Evolutionary conservation across 1,140 invertebrate species (phyloP).

Genomic region (Geopemphigus sp.): DNA sequence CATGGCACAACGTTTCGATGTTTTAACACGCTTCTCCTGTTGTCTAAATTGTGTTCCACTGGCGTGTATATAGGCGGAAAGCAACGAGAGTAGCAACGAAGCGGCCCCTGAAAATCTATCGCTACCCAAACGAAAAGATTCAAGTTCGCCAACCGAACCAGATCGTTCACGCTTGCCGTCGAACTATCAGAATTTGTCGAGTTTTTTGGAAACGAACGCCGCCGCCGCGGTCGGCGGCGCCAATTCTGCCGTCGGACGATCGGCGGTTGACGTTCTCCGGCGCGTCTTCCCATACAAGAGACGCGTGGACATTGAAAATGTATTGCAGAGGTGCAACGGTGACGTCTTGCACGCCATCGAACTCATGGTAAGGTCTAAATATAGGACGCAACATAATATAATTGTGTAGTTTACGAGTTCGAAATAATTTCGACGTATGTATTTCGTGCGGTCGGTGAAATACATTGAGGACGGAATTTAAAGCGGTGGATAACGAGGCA

Average conservation of each 20-base stretch:
- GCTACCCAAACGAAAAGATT: constrained; percentile 54
- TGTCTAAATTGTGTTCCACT: too few species aligned
- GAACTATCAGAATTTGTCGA: constrained; percentile 35
- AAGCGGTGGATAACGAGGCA: too few species aligned
- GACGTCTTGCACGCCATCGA: constrained; percentile 90
- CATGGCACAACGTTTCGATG: too few species aligned
- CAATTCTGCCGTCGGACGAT: constrained; percentile 31
- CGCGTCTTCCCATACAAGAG: constrained; percentile 82
- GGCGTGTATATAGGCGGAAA: constrained; percentile 51
- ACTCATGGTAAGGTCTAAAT: constrained; percentile 72
- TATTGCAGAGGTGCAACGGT: constrained; percentile 71
- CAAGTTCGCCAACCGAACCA: constrained; percentile 20
- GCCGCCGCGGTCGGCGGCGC: constrained; percentile 35
- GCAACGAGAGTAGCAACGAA: constrained; percentile 53
- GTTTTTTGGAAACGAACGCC: constrained; percentile 46
- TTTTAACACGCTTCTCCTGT: too few species aligned
- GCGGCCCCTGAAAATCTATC: constrained; percentile 55
- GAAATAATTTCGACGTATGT: too few species aligned
- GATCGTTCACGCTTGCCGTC: constrained; percentile 18
- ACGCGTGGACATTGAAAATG: constrained; percentile 76
- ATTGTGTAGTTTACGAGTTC: too few species aligned
- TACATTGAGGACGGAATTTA: too few species aligned
- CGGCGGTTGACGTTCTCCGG: constrained; percentile 68
- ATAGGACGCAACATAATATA: too few species aligned
- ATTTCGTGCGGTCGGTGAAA: too few species aligned